Percentiles rank a stretch among this genome's conserved stretches.
Evolutionary conservation across 1,140 invertebrate genomes (phyloP).

Genomic region (Neotoxoptera formosana): DNA sequence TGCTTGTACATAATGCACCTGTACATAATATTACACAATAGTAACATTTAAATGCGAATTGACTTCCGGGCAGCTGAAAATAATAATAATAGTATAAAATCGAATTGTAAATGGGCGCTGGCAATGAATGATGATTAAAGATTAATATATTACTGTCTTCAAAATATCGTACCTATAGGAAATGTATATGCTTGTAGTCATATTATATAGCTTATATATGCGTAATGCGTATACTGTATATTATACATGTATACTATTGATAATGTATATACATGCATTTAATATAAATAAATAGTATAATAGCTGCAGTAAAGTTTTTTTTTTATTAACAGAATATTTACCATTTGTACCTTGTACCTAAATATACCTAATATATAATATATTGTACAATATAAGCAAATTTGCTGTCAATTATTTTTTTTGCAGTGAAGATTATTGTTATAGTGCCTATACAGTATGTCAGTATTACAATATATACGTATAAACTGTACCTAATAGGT

Average conservation of each 20-base stretch:
- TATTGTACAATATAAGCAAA: neutral
- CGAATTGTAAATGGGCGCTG: neutral
- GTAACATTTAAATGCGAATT: neutral
- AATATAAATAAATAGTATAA: neutral
- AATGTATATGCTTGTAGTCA: neutral
- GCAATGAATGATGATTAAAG: constrained; percentile 7
- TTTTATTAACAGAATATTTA: neutral
- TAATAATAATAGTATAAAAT: neutral
- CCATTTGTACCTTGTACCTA: neutral
- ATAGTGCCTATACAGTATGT: neutral
- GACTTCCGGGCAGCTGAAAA: neutral
- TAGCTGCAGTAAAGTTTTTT: neutral
- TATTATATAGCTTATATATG: too few relatives aligned
- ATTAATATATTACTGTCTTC: neutral
- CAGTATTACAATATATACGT: neutral
- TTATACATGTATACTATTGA: too few relatives aligned
- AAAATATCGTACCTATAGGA: neutral
- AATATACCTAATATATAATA: too few relatives aligned
- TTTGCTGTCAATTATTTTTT: neutral
- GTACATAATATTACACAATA: neutral
- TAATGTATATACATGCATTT: too few relatives aligned
- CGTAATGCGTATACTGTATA: too few relatives aligned
- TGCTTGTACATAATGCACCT: neutral
- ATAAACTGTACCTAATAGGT: neutral
- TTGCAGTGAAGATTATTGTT: neutral